Evolutionary conservation across 2,113 vertebrate genomes (phyloP), one percentile per base, ranked within the genome.

Genomic region (Propithecus coquereli): DNA sequence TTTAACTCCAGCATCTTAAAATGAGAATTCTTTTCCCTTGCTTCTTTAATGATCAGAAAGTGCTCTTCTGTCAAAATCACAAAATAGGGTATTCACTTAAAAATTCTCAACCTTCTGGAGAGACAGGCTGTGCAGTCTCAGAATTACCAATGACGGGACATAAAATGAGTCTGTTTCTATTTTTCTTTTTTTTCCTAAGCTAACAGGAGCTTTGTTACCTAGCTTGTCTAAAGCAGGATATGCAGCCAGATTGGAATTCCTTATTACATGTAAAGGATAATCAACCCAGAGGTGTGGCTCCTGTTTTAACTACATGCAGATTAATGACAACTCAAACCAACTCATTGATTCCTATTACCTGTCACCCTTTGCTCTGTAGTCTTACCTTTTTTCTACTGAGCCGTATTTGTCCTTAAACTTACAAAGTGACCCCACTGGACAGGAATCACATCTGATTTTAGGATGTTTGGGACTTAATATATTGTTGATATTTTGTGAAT

Each of bases 31-130:
- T 97, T 93, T 95, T 8, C 6, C 0, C 0, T 25, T 0, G 4
- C 52, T 94, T 82, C 66, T 84, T 94, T 93, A 57, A 23, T 94
- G 91, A 89, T 34, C 91, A 61, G 74, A 97, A 94, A 50, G n/a
- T 52, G 6, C 63, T 94, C 18, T 80, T 12, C 43, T 81, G 22
- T 95, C 94, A 91, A 96, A 98, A 68, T 90, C 57, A 73, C 85
- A 32, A 94, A 85, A 65, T 14, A 76, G 25, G 43, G 57, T 79
- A 27, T 86, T 96, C 37, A 5, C 34, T 94, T 22, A 59, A 94
- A 94, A 87, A 57, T 45, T 14, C 37, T 22, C 63, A 92, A 1
- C 7, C 11, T 91, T 94, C 85, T 91, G 27, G 45, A 94, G 87
- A 92, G 0, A 5, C 54, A 52, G 57, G 1, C 87, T 73, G 7